Percentiles rank a stretch among this genome's conserved stretches.
phyloP scores from a whole-genome alignment of 2,113 vertebrate species.

The Rhabdomys dilectus region DNA sequence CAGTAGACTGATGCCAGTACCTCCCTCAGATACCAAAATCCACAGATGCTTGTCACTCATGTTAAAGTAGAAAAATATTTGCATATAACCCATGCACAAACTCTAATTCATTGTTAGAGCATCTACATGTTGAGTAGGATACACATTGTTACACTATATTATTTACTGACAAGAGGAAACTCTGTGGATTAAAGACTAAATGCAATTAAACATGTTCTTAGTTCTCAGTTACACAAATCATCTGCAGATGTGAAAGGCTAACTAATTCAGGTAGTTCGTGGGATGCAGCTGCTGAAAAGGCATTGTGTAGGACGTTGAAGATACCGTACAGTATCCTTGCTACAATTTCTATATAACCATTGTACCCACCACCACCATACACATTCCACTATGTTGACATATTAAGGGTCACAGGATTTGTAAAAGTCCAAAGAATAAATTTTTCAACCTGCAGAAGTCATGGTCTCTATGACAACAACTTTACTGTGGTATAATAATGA shows the following conservation, averaged over 20 bases:
- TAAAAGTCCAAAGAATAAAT: neutral
- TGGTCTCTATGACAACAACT: neutral
- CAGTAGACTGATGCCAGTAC: neutral
- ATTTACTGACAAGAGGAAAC: no score
- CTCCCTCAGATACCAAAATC: neutral
- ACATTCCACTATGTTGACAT: neutral
- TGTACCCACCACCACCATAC: neutral
- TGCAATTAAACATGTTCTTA: neutral
- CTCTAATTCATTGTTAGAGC: neutral
- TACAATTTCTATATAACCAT: neutral
- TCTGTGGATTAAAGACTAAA: neutral
- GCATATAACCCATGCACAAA: neutral
- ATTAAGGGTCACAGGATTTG: neutral
- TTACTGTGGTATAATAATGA: neutral
- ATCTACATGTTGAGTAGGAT: neutral
- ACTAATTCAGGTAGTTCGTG: neutral
- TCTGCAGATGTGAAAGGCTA: neutral
- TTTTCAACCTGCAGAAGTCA: neutral
- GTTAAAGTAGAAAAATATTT: neutral
- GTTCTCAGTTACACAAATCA: neutral
- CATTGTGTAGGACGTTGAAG: neutral
- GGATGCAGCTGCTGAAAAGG: accelerated
- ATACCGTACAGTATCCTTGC: neutral
- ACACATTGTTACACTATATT: neutral
- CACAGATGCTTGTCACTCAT: neutral